These are phyloP conservation scores for Columba janthina DNA, from an alignment of 2,113 vertebrate genomes.

Conservation along the genomic window DNA sequence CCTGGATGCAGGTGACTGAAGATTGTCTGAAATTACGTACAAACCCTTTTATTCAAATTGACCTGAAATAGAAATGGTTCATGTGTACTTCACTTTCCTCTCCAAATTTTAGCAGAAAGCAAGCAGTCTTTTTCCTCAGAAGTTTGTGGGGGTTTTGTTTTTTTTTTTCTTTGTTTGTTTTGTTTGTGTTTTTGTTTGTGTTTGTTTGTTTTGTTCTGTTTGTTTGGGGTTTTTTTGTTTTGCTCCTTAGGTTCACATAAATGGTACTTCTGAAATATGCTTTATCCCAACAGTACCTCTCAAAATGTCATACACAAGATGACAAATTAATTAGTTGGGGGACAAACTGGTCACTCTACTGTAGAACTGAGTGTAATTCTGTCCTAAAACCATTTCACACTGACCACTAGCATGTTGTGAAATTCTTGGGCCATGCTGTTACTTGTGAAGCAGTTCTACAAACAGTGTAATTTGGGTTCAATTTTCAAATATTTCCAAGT, in stretches of 20 bases:
- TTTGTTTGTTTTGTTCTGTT: no score
- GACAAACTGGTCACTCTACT: not conserved
- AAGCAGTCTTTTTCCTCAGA: not conserved
- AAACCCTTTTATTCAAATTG: not conserved
- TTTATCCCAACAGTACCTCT: not conserved
- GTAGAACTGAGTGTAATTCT: not conserved
- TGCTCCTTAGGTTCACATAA: not conserved
- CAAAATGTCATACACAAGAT: not conserved
- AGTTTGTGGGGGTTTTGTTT: not conserved
- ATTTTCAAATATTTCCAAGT: slow-evolving; percentile 16
- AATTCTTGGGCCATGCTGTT: not conserved
- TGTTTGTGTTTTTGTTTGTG: no score
- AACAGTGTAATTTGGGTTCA: not conserved
- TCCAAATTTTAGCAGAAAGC: not conserved
- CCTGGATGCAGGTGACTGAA: not conserved
- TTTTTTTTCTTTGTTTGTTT: no score
- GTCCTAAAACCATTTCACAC: not conserved
- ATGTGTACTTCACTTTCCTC: not conserved
- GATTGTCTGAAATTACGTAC: not conserved
- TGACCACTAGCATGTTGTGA: not conserved
- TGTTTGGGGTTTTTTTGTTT: not conserved
- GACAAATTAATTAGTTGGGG: not conserved
- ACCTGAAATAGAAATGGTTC: not conserved
- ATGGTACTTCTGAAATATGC: not conserved
- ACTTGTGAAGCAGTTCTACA: not conserved